These are phyloP conservation scores for Antennarius striatus DNA, from an alignment of 2,113 vertebrate species.

Conservation along the genomic window DNA sequence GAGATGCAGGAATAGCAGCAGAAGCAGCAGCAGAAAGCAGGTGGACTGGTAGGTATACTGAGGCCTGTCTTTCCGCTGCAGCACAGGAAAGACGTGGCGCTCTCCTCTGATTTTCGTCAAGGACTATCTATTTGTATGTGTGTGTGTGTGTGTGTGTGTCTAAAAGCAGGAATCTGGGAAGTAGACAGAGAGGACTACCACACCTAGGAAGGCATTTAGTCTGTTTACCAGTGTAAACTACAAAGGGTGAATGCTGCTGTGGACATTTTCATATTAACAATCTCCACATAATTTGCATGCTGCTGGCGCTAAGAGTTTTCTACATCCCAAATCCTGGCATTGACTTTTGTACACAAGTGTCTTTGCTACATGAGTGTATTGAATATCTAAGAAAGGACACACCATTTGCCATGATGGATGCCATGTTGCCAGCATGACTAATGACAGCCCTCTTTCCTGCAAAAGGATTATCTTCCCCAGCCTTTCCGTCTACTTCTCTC, in stretches of 20 bases:
- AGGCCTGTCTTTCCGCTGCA: conserved; percentile 72
- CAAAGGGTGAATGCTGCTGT: conserved; percentile 42
- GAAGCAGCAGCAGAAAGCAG: conserved; percentile 46
- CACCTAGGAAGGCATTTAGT: conserved; percentile 51
- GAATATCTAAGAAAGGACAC: conserved; percentile 60
- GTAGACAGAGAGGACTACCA: conserved; percentile 57
- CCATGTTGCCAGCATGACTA: conserved; percentile 35
- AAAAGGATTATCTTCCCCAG: conserved; percentile 36
- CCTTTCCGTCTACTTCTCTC: conserved; percentile 20
- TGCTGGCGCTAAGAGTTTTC: not conserved
- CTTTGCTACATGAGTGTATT: conserved; percentile 30
- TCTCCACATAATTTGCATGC: too few relatives aligned
- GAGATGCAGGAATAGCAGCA: conserved; percentile 40
- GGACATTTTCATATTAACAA: not conserved
- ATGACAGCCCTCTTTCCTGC: conserved; percentile 23
- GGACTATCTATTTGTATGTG: conserved; percentile 62
- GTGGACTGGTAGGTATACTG: conserved; percentile 73
- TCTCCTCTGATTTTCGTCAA: conserved; percentile 67
- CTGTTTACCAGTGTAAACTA: conserved; percentile 33
- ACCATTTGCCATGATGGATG: conserved; percentile 29
- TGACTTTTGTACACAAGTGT: conserved; percentile 38
- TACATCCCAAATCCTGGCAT: conserved; percentile 16
- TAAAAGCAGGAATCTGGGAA: conserved; percentile 32
- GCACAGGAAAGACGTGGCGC: conserved; percentile 55
- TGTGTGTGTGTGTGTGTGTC: conserved; percentile 7